Evolutionary conservation across 2,888 invertebrate genomes (phyloP), one percentile per base, ranked within the genome.

Genomic region (Drosophila macrothrix): DNA sequence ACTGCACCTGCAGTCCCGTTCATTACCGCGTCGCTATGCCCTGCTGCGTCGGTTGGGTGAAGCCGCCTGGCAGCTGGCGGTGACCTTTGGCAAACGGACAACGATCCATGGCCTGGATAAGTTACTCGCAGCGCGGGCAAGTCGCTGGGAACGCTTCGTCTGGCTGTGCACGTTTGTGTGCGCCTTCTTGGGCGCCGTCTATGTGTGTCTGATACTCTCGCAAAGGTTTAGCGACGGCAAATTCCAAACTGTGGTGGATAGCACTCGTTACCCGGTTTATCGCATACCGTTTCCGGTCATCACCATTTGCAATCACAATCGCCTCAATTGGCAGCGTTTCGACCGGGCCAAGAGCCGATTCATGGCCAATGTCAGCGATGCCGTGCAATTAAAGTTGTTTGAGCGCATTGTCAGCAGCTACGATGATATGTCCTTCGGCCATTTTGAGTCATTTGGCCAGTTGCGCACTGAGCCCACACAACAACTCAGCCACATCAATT

Each of bases 161-260:
- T 93, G 93, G 93, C 65, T 92, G 0, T 59, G 90, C 25, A 88
- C 92, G 0, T 76, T 93, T 2, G 50, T 90, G 1, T n/a, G 83
- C 0, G 93, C 93, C 0, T 76, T 93, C 5, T 52, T 90, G 29
- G 92, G 92, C 0, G 88, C 92, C 0, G 72, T 91, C 4, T 92
- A 91, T 62, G 92, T 92, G 2, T 91, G 92, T 53, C 68, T 92
- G 25, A 84, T 92, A 58, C 76, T 93, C 3, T 93, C 93, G 6
- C 73, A 86, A 4, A 91, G 92, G 16, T 93, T 91, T 58, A 90
- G 77, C 29, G 92, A 86, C 6, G 91, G 91, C n/a, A 85, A 81
- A 28, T 82, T 93, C 16, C 90, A 93, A 62, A 93, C 93, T 0
- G 92, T 93, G 5, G 92, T 93, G 25, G 92, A 93, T 37, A 92